These are phyloP conservation scores for Hormaphis cornu DNA, from an alignment of 1,140 invertebrate species.

Conservation along the genomic window DNA sequence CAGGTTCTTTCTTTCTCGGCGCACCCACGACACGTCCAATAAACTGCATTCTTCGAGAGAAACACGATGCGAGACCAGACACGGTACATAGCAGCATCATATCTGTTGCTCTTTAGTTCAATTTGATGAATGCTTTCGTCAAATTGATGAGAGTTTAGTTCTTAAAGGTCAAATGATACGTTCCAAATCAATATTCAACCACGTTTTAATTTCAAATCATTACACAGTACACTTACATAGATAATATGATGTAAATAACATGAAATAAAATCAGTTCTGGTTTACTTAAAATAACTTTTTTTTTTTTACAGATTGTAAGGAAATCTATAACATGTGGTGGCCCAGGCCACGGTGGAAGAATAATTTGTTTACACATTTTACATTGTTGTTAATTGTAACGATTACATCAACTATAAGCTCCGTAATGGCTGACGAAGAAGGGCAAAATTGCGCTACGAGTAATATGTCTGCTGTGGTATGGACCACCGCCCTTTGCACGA, in stretches of 20 bases:
- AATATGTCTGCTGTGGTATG: neutral
- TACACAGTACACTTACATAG: no score
- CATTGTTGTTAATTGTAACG: neutral
- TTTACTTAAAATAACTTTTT: neutral
- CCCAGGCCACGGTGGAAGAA: constrained; percentile 6
- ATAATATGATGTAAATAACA: no score
- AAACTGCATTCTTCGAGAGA: constrained; percentile 24
- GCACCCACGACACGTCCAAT: constrained; percentile 19
- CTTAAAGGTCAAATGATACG: no score
- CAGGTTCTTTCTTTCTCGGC: constrained; percentile 17
- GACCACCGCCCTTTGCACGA: neutral
- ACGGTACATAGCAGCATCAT: neutral
- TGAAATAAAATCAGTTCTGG: no score
- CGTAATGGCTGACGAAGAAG: neutral
- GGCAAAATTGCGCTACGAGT: neutral
- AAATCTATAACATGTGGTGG: constrained; percentile 10
- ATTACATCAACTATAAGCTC: neutral
- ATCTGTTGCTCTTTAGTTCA: neutral
- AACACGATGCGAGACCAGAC: neutral
- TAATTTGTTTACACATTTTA: neutral
- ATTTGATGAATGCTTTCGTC: constrained; percentile 14
- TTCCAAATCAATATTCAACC: no score
- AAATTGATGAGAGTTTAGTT: neutral
- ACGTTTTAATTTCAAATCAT: no score
- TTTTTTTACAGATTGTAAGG: neutral